Evolutionary conservation across 2,113 vertebrate species (phyloP).

Genomic region (Chamaea fasciata): DNA sequence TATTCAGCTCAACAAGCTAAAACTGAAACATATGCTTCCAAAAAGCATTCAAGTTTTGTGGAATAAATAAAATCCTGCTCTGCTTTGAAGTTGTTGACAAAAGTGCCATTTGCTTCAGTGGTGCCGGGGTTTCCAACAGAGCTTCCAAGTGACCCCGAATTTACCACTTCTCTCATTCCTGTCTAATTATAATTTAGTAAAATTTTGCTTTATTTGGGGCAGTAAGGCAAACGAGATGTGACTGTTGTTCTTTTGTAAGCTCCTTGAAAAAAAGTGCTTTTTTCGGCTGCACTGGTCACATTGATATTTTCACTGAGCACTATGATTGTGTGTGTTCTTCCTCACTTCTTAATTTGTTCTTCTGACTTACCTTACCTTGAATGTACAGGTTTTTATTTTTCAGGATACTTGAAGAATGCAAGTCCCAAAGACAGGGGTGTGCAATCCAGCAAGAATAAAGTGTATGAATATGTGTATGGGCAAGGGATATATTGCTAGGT

Average conservation of each 20-base stretch:
- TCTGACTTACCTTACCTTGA: neutral
- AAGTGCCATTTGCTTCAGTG: neutral
- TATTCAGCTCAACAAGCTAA: neutral
- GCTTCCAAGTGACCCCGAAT: neutral
- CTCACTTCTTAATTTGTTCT: neutral
- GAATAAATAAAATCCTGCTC: neutral
- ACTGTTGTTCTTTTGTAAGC: neutral
- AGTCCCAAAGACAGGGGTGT: neutral
- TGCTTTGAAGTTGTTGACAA: neutral
- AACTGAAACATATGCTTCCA: neutral
- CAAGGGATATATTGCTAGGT: neutral
- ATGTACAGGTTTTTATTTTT: constrained; percentile 16
- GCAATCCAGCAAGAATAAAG: neutral
- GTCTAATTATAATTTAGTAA: neutral
- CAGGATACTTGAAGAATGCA: neutral
- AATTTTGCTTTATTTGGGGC: neutral
- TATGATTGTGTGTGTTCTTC: neutral
- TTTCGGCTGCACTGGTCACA: neutral
- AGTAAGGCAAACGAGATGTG: neutral
- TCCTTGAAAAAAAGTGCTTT: neutral
- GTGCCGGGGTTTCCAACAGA: neutral
- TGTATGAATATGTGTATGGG: neutral
- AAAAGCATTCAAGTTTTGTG: neutral
- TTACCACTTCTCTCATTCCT: neutral
- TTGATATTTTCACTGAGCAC: neutral